These are phyloP conservation scores for Lampropteryx suffumata DNA, from an alignment of 2,888 invertebrate genomes.

Conservation along the genomic window DNA sequence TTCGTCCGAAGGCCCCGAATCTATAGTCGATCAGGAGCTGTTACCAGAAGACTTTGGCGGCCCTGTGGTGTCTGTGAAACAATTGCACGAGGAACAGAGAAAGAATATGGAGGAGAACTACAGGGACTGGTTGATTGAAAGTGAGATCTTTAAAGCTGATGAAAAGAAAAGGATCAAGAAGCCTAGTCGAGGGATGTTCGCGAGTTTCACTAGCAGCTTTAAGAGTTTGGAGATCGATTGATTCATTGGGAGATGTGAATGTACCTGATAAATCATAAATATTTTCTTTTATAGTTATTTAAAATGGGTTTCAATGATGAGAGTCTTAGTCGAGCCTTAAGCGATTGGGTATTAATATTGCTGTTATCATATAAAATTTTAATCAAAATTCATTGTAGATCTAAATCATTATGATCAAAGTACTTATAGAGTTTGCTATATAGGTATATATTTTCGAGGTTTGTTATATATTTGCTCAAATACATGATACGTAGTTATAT, in stretches of 20 bases:
- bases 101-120: constrained; percentile 83
- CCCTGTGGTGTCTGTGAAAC: constrained; percentile 74
- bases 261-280: constrained; percentile 13
- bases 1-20: constrained; percentile 75
- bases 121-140: constrained; percentile 84
- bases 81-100: constrained; percentile 81
- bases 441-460: too few relatives aligned
- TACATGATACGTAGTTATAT: background rate
- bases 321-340: too few relatives aligned
- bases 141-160: constrained; percentile 80
- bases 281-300: background rate
- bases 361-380: too few relatives aligned
- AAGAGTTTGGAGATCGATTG: constrained; percentile 77
- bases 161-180: constrained; percentile 76
- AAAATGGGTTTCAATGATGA: too few relatives aligned
- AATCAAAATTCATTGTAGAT: too few relatives aligned
- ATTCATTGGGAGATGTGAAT: constrained; percentile 34
- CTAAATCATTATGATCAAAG: too few relatives aligned
- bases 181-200: constrained; percentile 76
- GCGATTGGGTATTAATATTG: too few relatives aligned
- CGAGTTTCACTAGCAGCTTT: constrained; percentile 75
- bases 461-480: too few relatives aligned
- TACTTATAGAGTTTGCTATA: too few relatives aligned
- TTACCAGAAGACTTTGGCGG: constrained; percentile 85
- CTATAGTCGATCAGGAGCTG: constrained; percentile 69